Conservation (phyloP, 1,140 invertebrate genomes). For the Panagrolaimus sp. region DNA sequence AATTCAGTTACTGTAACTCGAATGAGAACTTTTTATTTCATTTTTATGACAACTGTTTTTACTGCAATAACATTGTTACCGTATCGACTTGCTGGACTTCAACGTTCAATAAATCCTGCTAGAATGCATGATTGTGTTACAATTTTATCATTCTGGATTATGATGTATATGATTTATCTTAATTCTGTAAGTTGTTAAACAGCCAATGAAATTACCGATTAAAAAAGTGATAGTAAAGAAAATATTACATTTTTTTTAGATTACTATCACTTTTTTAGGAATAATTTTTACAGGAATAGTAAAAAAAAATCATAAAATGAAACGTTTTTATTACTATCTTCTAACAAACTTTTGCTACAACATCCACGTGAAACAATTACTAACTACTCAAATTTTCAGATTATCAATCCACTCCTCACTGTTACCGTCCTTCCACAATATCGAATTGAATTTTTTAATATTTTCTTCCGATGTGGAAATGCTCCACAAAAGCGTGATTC, state of each 20-base stretch:
- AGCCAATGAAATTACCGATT: no score
- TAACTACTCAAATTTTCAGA: slow-evolving; percentile 27
- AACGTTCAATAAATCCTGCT: slow-evolving; percentile 35
- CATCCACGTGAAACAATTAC: no score
- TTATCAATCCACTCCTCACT: slow-evolving; percentile 39
- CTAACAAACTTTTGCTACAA: no score
- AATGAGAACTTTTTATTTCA: slow-evolving; percentile 48
- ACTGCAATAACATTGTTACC: slow-evolving; percentile 44
- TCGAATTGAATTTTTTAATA: slow-evolving; percentile 5
- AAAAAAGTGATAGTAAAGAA: no score
- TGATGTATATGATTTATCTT: slow-evolving; percentile 46
- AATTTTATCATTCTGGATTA: slow-evolving; percentile 44
- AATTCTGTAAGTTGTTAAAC: slow-evolving; percentile 41
- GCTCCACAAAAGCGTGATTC: no score
- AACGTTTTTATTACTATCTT: no score
- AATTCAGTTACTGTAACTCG: slow-evolving; percentile 37
- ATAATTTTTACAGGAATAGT: no score
- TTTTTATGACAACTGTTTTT: slow-evolving; percentile 49
- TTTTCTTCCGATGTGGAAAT: not conserved
- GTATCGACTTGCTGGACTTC: slow-evolving; percentile 32
- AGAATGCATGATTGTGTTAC: slow-evolving; percentile 31
- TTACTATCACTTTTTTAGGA: no score
- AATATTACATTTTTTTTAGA: no score
- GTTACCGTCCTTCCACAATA: slow-evolving; percentile 46
- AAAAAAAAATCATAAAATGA: no score